These are phyloP conservation scores for Platysternon megacephalum DNA, from an alignment of 2,113 vertebrate genomes.

Conservation along the genomic window DNA sequence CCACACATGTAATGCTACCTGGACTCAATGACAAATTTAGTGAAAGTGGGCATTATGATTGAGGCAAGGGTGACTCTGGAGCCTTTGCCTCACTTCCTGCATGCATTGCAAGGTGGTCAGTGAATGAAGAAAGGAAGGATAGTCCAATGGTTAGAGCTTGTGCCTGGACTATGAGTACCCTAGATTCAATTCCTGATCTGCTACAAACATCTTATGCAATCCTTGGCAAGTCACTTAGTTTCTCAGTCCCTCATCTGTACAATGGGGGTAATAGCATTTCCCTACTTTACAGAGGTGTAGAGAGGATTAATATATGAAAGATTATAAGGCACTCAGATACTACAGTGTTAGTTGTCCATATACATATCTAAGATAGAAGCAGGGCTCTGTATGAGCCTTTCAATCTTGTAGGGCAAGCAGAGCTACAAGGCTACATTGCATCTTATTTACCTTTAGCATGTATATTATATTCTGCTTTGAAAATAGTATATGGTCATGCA, in stretches of 20 bases:
- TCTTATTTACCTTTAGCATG: fast-evolving
- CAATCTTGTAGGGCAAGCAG: fast-evolving
- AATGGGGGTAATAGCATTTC: too few species aligned
- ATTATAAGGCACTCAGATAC: too few species aligned
- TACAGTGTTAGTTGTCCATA: too few species aligned
- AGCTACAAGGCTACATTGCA: not conserved
- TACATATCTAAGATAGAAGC: not conserved
- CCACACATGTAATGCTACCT: not conserved
- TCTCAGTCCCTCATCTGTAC: too few species aligned
- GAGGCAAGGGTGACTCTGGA: fast-evolving
- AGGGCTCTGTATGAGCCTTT: not conserved
- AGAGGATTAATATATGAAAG: too few species aligned
- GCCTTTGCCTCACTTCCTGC: not conserved
- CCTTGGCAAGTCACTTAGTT: too few species aligned
- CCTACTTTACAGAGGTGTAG: too few species aligned
- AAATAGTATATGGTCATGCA: too few species aligned
- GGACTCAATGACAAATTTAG: not conserved
- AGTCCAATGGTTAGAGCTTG: too few species aligned
- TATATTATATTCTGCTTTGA: not conserved
- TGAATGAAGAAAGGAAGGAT: not conserved
- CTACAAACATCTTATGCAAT: too few species aligned
- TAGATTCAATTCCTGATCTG: too few species aligned
- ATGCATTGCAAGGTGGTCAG: not conserved
- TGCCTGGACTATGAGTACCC: too few species aligned
- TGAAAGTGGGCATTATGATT: not conserved